Conservation (phyloP, 1,140 invertebrate genomes). For the Panulirus ornatus region DNA sequence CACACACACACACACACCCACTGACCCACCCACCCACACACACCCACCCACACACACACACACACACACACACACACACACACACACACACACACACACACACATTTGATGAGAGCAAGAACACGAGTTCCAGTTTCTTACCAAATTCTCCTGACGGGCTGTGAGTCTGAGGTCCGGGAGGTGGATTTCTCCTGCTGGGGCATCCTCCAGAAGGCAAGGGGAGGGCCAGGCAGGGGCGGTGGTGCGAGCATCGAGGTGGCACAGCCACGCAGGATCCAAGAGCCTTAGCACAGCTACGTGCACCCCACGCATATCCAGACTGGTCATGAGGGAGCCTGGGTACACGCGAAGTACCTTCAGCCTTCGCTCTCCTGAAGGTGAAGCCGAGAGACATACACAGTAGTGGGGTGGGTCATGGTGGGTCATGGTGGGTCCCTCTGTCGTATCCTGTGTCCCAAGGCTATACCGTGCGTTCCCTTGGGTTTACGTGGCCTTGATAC, state of each 20-base stretch:
- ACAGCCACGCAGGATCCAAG: conserved; percentile 79
- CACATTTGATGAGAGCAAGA: neutral
- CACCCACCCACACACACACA: no score
- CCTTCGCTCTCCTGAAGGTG: conserved; percentile 46
- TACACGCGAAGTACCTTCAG: conserved; percentile 82
- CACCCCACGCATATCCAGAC: conserved; percentile 89
- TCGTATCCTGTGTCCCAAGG: no score
- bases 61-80: conserved; percentile 26
- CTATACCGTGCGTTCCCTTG: no score
- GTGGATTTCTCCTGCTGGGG: neutral
- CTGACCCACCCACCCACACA: no score
- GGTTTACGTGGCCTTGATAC: no score
- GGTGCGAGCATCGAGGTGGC: conserved; percentile 82
- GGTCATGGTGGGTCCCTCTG: no score
- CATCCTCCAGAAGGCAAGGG: conserved; percentile 31
- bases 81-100: neutral
- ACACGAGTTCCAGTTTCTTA: neutral
- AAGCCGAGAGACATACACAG: no score
- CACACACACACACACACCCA: no score
- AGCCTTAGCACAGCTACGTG: conserved; percentile 83
- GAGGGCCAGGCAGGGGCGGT: conserved; percentile 83
- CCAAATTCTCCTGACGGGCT: neutral
- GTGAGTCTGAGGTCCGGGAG: neutral
- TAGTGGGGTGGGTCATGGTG: no score
- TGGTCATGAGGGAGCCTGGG: conserved; percentile 87